A percentile compares a stretch with the other conserved stretches of the same genome.
phyloP scores from a whole-genome alignment of 2,888 invertebrate species.

The Opisthograptis luteolata region DNA sequence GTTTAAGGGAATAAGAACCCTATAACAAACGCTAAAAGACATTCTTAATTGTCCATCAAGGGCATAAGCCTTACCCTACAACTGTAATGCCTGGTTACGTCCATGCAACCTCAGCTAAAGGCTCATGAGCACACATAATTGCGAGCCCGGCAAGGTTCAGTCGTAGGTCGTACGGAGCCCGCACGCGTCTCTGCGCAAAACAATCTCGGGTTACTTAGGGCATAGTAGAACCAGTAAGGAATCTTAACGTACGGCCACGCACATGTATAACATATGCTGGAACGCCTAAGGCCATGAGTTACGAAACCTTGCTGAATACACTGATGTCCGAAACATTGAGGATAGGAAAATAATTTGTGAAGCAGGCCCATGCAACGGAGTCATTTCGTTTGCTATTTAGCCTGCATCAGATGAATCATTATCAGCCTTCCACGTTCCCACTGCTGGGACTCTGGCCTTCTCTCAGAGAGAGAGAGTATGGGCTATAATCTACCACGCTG shows the following conservation, averaged over 20 bases:
- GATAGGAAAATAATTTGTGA: too few relatives aligned
- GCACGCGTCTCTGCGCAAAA: slow-evolving; percentile 72
- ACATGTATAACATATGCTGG: slow-evolving; percentile 9
- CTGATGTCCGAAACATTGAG: not conserved
- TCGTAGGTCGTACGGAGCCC: slow-evolving; percentile 71
- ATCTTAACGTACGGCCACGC: slow-evolving; percentile 22
- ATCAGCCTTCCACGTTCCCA: too few relatives aligned
- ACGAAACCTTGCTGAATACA: not conserved
- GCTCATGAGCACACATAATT: slow-evolving; percentile 59
- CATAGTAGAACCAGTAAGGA: slow-evolving; percentile 39
- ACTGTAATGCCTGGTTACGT: not conserved
- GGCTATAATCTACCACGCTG: too few relatives aligned
- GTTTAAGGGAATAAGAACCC: too few relatives aligned
- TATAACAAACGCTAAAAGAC: too few relatives aligned
- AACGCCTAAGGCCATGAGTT: not conserved
- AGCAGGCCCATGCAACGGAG: too few relatives aligned
- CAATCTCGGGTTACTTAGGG: slow-evolving; percentile 69
- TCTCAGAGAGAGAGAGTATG: too few relatives aligned
- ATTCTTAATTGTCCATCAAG: not conserved
- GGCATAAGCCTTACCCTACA: not conserved
- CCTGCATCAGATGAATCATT: too few relatives aligned
- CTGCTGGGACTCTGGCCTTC: too few relatives aligned
- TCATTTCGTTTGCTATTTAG: too few relatives aligned
- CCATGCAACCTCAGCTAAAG: slow-evolving; percentile 25
- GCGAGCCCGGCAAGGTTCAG: slow-evolving; percentile 67